Base-by-base conservation (phyloP, 2,113 vertebrate species). In the Neogobius melanostomus region DNA sequence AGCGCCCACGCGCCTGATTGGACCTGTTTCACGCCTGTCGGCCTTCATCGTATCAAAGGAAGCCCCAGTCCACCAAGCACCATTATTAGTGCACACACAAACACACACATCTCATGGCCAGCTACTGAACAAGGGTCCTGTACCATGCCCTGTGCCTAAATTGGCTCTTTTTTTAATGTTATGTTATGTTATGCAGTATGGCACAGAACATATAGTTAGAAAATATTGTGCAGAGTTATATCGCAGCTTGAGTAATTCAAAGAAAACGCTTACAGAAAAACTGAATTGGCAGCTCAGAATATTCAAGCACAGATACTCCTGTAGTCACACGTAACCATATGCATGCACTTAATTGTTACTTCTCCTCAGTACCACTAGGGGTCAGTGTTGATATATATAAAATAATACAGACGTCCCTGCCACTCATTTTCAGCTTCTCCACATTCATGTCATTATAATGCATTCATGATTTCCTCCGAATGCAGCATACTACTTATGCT, bases 1-100 rank as follows among this genome's bases (percentile, higher is more conserved):
- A 85, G 84, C 64, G 53, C 90, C 88, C 90, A 90, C 90, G 89
- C 84, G 89, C 88, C 90, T 92, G 89, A 93, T 93, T 92, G 90
- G 90, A 87, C 88, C 89, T 87, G 88, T 91, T 93, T 93, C 92
- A 93, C 87, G 92, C 89, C 89, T 93, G 92, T 93, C 92, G 81
- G 84, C 87, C 85, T 88, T 84, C 91, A 93, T 93, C 16, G 82
- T 87, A 87, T 93, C 92, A 93, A 91, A 89, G 84, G 82, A 87
- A 80, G 72, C 86, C 81, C 45, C 71, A 85, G 76, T 89, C 87
- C 83, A 82, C 87, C 65, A 78, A 77, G 70, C 81, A 78, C 82
- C 85, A 83, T 88, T 86, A 89, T 85, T 81, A 80, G 57, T 80
- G 71, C 75, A 66, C 66, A 63, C 74, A 66, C 71, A 82, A 48